phyloP scores from a whole-genome alignment of 2,113 vertebrate species.

The Podiceps cristatus region DNA sequence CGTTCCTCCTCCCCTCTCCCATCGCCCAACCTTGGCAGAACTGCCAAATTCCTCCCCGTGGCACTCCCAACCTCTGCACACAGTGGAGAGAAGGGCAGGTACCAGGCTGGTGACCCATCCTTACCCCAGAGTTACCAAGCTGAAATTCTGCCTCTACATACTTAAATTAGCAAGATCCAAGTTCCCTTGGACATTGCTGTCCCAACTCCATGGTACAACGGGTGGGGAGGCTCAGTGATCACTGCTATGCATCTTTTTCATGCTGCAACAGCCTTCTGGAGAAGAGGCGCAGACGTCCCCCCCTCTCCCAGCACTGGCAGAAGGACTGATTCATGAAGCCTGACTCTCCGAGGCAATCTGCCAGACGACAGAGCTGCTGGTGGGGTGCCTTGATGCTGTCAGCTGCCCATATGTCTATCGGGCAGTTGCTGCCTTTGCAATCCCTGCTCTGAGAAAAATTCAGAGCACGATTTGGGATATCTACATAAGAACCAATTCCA shows the following conservation, averaged over 20 bases:
- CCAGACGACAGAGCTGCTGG: slow-evolving; percentile 46
- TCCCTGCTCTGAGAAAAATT: not conserved
- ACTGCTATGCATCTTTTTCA: not conserved
- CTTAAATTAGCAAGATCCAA: not conserved
- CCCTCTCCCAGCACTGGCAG: not conserved
- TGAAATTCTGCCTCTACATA: not conserved
- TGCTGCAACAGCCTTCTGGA: not conserved
- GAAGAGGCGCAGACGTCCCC: not conserved
- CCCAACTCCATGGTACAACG: not conserved
- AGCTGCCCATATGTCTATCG: slow-evolving; percentile 40
- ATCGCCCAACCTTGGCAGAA: accelerated
- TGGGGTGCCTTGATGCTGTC: slow-evolving; percentile 32
- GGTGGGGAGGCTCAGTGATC: accelerated
- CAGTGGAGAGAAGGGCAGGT: not conserved
- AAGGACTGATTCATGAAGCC: slow-evolving; percentile 24
- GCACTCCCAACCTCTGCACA: not conserved
- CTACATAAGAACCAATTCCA: not conserved
- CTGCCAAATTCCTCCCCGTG: not conserved
- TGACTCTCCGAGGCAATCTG: slow-evolving; percentile 34
- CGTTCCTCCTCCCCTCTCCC: not conserved
- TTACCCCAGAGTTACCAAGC: not conserved
- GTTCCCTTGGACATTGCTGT: not conserved
- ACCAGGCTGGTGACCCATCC: not conserved
- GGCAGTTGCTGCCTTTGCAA: slow-evolving; percentile 10
- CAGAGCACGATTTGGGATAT: not conserved